These are phyloP conservation scores for Ctenomys sociabilis DNA, from an alignment of 2,113 vertebrate species.

Conservation along the genomic window DNA sequence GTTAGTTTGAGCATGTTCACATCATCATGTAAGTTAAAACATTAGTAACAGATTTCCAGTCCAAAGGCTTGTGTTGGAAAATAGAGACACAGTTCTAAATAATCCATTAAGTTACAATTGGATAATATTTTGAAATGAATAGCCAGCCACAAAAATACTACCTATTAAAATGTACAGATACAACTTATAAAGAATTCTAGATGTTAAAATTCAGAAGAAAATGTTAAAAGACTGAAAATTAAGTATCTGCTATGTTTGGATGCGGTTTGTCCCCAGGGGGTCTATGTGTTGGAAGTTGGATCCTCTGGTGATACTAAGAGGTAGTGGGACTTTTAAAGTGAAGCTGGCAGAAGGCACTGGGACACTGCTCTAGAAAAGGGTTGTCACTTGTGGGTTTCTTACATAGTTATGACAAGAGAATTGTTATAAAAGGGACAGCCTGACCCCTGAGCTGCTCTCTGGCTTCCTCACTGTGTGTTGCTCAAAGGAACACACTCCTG, in stretches of 20 bases:
- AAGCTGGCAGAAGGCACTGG: too few relatives aligned
- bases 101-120: neutral
- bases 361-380: too few relatives aligned
- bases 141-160: neutral
- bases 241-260: neutral
- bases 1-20: neutral
- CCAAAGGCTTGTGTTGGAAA: neutral
- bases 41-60: neutral
- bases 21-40: neutral
- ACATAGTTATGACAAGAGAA: neutral
- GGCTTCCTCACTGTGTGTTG: neutral
- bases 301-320: neutral
- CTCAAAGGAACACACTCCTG: neutral
- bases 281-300: neutral
- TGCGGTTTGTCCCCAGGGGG: neutral
- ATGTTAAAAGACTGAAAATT: neutral
- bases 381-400: neutral
- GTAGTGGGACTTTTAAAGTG: neutral
- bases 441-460: neutral
- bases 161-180: neutral
- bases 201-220: neutral
- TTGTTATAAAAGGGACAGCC: neutral
- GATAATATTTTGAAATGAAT: neutral
- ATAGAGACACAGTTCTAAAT: neutral
- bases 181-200: neutral